Evolutionary conservation across 2,888 invertebrate genomes (phyloP).

Genomic region (Myathropa florea): DNA sequence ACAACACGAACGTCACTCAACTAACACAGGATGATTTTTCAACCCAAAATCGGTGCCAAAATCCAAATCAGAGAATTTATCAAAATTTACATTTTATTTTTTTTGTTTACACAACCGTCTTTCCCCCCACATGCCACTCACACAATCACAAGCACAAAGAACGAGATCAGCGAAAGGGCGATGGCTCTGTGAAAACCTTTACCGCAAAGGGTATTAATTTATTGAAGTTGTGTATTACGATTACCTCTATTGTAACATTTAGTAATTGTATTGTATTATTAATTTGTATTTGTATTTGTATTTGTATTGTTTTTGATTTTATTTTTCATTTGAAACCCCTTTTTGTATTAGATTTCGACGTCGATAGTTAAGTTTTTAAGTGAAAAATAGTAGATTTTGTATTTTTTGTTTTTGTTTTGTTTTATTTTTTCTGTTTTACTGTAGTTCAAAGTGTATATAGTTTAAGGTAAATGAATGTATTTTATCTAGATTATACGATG

Average conservation of each 20-base stretch:
- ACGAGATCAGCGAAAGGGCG: neutral
- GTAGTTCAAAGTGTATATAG: conserved; percentile 61
- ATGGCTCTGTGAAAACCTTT: conserved; percentile 45
- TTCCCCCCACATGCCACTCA: neutral
- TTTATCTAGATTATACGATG: conserved; percentile 68
- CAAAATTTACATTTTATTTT: conserved; percentile 49
- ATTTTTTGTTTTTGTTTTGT: conserved; percentile 17
- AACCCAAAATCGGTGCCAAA: conserved; percentile 59
- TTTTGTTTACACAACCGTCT: neutral
- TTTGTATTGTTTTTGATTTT: conserved; percentile 29
- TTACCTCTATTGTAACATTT: conserved; percentile 64
- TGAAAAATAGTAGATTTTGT: conserved; percentile 31
- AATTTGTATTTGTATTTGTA: conserved; percentile 32
- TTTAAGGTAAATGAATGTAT: conserved; percentile 72
- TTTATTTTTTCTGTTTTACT: conserved; percentile 56
- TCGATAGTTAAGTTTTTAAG: conserved; percentile 67
- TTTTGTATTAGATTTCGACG: conserved; percentile 67
- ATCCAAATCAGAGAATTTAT: conserved; percentile 66
- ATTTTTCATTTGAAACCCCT: conserved; percentile 47
- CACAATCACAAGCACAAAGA: conserved; percentile 3
- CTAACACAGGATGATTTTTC: conserved; percentile 70
- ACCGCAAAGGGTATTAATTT: conserved; percentile 68
- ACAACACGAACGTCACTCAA: conserved; percentile 89
- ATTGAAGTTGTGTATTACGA: conserved; percentile 63
- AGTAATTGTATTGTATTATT: conserved; percentile 57